Evolutionary conservation across 2,113 vertebrate genomes (phyloP), one percentile per base, ranked within the genome.

Genomic region (Salminus brasiliensis): DNA sequence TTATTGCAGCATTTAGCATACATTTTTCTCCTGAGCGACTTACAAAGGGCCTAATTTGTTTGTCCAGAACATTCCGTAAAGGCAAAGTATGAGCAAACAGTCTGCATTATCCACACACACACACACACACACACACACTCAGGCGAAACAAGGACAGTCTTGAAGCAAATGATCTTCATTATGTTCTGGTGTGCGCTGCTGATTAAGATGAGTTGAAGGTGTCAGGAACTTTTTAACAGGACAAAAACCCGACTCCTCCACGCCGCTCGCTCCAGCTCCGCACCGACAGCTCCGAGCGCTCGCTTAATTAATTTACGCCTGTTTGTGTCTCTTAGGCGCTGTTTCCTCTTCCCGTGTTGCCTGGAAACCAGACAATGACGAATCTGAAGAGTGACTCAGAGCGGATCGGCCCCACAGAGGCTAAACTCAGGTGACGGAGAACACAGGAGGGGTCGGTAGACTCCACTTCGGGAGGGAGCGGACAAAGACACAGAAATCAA

Each of bases 311-410:
- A 76, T 59, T 76, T 76, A 43, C 18, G 68, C 2, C 43, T 21
- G 34, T 25, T 57, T 57, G 21, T 29, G 63, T 62, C 21, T 69
- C 16, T 39, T 63, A 59, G 23, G 18, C 62, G 27, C 30, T 59
- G 23, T 43, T 76, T 81, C 41, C 36, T 65, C 59, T 63, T 29
- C 41, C 15, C 36, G 39, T 36, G 80, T 83, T 83, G 73, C 78
- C 49, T 72, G 25, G 82, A 76, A 76, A 72, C 72, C 47, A 49
- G 45, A 62, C 71, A 53, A 67, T 74, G 71, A 79, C 71, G 62
- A 53, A 63, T 68, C 30, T 27, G 13, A 62, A 21, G 41, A 39
- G 29, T 36, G 63, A 47, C 29, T 47, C 39, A 57, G 30, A 13
- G 29, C 34, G 27, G 52, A 39, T 29, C 32, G 59, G 62, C n/a